Conservation (phyloP, 1,140 invertebrate species). For the Rhagoletis zephyria region DNA sequence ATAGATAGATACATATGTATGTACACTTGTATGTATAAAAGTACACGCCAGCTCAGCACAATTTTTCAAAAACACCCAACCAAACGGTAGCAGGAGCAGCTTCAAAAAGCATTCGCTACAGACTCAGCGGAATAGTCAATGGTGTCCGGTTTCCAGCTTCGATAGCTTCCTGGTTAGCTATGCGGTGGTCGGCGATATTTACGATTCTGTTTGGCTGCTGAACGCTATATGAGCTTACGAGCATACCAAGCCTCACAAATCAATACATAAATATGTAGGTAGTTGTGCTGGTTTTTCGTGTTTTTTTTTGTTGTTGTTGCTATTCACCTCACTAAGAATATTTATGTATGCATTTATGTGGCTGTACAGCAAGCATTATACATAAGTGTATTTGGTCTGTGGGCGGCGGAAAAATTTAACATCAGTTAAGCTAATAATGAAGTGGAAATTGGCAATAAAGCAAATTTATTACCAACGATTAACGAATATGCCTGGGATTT, state of each 20-base stretch:
- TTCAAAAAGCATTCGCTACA: conserved; percentile 1
- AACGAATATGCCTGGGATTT: conserved; percentile 52
- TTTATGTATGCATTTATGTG: background rate
- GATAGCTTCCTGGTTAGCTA: conserved; percentile 44
- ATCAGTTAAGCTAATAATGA: conserved; percentile 52
- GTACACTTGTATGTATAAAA: background rate
- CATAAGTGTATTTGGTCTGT: background rate
- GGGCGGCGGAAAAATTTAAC: conserved; percentile 49
- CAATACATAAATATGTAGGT: background rate
- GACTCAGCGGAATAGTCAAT: conserved; percentile 18
- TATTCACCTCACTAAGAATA: background rate
- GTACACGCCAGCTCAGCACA: background rate
- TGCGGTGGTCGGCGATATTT: conserved; percentile 26
- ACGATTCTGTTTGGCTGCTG: conserved; percentile 35
- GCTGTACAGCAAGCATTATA: background rate
- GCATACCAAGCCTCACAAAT: background rate
- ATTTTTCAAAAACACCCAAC: background rate
- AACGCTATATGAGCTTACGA: background rate
- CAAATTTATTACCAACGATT: conserved; percentile 49
- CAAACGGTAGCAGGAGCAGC: background rate
- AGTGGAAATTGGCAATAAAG: conserved; percentile 50
- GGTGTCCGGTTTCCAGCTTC: conserved; percentile 39
- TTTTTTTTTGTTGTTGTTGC: background rate
- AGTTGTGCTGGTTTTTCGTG: background rate
- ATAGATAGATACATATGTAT: background rate